Evolutionary conservation across 2,888 invertebrate species (phyloP), one percentile per base, ranked within the genome.

Genomic region (Eristalis pertinax): DNA sequence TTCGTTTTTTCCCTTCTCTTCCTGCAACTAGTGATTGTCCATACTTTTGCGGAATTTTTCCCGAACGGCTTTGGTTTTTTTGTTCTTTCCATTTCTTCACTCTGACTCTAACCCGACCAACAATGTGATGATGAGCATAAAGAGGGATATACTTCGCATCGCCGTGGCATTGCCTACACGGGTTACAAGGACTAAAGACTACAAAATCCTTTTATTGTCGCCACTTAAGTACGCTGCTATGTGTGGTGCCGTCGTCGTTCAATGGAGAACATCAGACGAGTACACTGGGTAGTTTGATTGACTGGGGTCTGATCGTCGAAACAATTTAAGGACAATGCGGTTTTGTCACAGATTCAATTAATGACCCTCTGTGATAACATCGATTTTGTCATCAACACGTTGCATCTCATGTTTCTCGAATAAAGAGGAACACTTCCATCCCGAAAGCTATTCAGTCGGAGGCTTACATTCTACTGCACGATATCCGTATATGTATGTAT

Each of bases 331-430:
- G 70, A 86, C 77, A 74, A 77, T 82, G 82, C 78, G 83, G 86
- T 78, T 78, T 86, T 86, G 78, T 70, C 70, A 82, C 83, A 82
- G 78, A 79, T 83, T 86, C 72, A 86, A 86, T 86, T 83, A 86
- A 86, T 77, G 77, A 78, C 70, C 63, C 75, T 62, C 70, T 26
- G 70, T 67, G 78, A 83, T 82, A 82, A 60, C 74, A 78, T 79
- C 78, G 78, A 78, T 83, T 83, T 79, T 75, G 65, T 68, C 83
- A 86, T 79, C 78, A 86, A 78, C 83, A 83, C 75, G 83, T 83
- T 83, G 74, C 77, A 73, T 77, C 77, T 60, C 68, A 76, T 80
- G 58, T 32, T 63, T 24, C 24, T 19, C 63, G 41, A n/a, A 11
- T 5, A 29, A 29, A 63, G n/a, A 19, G 19, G n/a, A 7, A 50